phyloP scores from a whole-genome alignment of 2,888 invertebrate species.

The Lycophotia porphyrea region DNA sequence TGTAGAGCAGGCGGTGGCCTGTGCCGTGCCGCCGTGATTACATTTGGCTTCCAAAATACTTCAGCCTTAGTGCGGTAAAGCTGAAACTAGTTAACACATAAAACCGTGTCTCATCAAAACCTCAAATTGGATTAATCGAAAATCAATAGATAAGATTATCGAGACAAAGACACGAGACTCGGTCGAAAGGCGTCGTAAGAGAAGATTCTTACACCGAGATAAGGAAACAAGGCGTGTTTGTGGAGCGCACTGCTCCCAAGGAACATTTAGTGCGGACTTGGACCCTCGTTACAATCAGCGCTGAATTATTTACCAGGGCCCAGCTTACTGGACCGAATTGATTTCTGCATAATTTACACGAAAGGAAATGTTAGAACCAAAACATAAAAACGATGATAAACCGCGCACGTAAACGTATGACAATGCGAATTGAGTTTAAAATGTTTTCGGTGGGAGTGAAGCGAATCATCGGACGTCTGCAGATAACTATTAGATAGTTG shows the following conservation, averaged over 20 bases:
- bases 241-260: conserved; percentile 79
- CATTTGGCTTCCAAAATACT: conserved; percentile 71
- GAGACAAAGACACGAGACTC: conserved; percentile 69
- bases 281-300: conserved; percentile 87
- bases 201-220: conserved; percentile 77
- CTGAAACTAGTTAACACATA: conserved; percentile 65
- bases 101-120: conserved; percentile 65
- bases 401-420: conserved; percentile 69
- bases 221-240: conserved; percentile 81
- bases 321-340: conserved; percentile 85
- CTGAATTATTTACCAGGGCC: conserved; percentile 87
- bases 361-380: conserved; percentile 77
- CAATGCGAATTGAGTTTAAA: conserved; percentile 65
- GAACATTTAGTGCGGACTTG: conserved; percentile 84
- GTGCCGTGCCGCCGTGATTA: conserved; percentile 74
- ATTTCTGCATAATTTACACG: conserved; percentile 88
- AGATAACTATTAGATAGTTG: conserved; percentile 86
- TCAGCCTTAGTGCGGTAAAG: conserved; percentile 52
- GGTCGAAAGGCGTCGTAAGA: conserved; percentile 68
- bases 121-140: conserved; percentile 69
- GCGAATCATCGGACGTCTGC: conserved; percentile 76
- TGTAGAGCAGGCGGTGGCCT: conserved; percentile 76
- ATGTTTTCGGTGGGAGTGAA: conserved; percentile 64
- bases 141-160: conserved; percentile 71
- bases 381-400: conserved; percentile 80